Evolutionary conservation across 2,888 invertebrate species (phyloP).

Genomic region (Sphecodes monilicornis): DNA sequence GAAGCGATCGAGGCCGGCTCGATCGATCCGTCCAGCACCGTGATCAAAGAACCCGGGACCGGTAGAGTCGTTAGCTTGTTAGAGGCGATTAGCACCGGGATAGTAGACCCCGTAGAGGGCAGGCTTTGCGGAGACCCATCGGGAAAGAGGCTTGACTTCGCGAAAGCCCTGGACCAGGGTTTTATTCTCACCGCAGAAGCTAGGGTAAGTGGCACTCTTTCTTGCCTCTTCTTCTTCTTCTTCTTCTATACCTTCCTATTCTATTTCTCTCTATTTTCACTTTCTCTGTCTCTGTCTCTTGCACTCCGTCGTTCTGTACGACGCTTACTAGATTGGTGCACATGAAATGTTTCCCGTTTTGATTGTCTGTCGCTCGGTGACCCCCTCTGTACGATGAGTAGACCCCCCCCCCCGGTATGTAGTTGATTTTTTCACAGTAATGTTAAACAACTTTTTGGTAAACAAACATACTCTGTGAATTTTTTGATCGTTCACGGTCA

Average conservation of each 20-base stretch:
- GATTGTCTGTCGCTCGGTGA: neutral
- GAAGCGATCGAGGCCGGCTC: constrained; percentile 92
- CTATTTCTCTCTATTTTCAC: constrained; percentile 36
- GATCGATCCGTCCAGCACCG: constrained; percentile 93
- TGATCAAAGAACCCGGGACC: constrained; percentile 91
- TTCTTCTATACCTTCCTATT: constrained; percentile 43
- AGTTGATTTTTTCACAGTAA: no score
- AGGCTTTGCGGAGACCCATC: constrained; percentile 87
- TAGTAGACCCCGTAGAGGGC: constrained; percentile 91
- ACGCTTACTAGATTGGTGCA: constrained; percentile 25
- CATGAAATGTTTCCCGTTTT: constrained; percentile 4
- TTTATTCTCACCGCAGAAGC: constrained; percentile 96
- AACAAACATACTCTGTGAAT: no score
- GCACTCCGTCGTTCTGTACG: constrained; percentile 37
- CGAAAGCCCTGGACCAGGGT: constrained; percentile 94
- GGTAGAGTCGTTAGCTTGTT: constrained; percentile 91
- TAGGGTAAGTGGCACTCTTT: constrained; percentile 90
- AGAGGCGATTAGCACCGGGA: constrained; percentile 90
- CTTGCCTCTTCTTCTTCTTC: constrained; percentile 49
- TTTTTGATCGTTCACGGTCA: no score
- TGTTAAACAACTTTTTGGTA: no score
- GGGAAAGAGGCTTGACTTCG: constrained; percentile 89
- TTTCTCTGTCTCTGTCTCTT: constrained; percentile 47
- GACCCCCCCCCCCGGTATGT: no score
- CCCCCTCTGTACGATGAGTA: neutral